phyloP scores from a whole-genome alignment of 2,113 vertebrate species.

The Dissostichus mawsoni region DNA sequence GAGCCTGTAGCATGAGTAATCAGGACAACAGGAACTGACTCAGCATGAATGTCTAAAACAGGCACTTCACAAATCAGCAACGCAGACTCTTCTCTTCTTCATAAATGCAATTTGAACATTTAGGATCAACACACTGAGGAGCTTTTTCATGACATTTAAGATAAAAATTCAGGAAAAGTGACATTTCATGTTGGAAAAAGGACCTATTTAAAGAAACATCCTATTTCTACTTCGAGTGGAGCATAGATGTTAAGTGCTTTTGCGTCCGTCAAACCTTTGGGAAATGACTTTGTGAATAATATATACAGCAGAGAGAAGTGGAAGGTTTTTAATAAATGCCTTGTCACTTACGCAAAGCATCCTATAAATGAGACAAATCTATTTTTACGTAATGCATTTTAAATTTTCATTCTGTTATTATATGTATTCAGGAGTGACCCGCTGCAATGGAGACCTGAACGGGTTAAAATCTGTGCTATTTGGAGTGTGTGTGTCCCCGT shows the following conservation, averaged over 20 bases:
- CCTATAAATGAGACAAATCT: constrained; percentile 62
- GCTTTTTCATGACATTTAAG: neutral
- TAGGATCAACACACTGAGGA: neutral
- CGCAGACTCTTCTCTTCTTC: constrained; percentile 48
- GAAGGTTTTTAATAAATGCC: constrained; percentile 64
- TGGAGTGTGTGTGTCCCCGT: constrained; percentile 35
- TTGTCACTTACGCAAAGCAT: constrained; percentile 56
- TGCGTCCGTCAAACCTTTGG: constrained; percentile 56
- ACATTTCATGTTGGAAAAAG: constrained; percentile 33
- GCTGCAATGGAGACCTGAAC: constrained; percentile 42
- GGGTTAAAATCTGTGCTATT: constrained; percentile 73
- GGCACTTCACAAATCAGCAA: constrained; percentile 63
- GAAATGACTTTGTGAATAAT: constrained; percentile 75
- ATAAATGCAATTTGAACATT: constrained; percentile 37
- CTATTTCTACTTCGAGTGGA: constrained; percentile 36
- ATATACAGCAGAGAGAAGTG: constrained; percentile 51
- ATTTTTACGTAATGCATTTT: constrained; percentile 39
- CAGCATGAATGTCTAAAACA: constrained; percentile 75
- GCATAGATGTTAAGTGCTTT: constrained; percentile 56
- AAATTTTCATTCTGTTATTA: constrained; percentile 60
- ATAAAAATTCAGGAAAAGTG: constrained; percentile 35
- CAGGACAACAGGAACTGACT: constrained; percentile 81
- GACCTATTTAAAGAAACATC: constrained; percentile 37
- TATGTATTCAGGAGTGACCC: constrained; percentile 29
- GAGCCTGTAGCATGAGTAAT: constrained; percentile 78